Percentiles rank a stretch among this genome's conserved stretches.
Conservation (phyloP, 2,888 invertebrate genomes). For the Ectemnius continuus region DNA sequence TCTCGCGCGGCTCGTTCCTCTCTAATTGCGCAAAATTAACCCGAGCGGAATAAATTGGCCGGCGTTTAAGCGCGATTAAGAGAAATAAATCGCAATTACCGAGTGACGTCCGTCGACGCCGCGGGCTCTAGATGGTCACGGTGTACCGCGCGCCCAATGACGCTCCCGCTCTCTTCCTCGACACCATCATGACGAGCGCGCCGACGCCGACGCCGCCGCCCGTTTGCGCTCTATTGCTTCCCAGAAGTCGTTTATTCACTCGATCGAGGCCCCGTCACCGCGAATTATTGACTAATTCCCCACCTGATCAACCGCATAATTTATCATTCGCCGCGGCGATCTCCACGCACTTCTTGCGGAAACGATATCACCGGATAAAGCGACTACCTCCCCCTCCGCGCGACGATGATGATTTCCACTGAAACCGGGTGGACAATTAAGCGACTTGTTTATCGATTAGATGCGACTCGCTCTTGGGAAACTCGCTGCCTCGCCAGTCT, state of each 20-base stretch:
- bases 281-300: background rate
- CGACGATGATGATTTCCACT: too few species aligned
- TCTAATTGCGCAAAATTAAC: conserved; percentile 76
- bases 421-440: too few species aligned
- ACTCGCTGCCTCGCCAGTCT: too few species aligned
- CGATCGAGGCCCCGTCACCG: background rate
- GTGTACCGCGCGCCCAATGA: conserved; percentile 22
- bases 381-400: too few species aligned
- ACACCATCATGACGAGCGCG: conserved; percentile 27
- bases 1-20: conserved; percentile 45
- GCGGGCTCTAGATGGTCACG: conserved; percentile 51
- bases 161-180: too few species aligned
- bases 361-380: too few species aligned
- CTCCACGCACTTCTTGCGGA: too few species aligned
- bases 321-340: background rate
- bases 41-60: conserved; percentile 73
- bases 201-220: background rate
- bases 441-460: too few species aligned
- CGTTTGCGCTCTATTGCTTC: conserved; percentile 35
- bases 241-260: background rate
- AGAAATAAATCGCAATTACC: conserved; percentile 76
- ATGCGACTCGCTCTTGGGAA: too few species aligned
- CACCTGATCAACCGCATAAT: background rate
- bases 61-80: conserved; percentile 75
- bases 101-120: conserved; percentile 56